These are phyloP conservation scores for Bothrops jararaca DNA, from an alignment of 2,113 vertebrate species.

Conservation along the genomic window DNA sequence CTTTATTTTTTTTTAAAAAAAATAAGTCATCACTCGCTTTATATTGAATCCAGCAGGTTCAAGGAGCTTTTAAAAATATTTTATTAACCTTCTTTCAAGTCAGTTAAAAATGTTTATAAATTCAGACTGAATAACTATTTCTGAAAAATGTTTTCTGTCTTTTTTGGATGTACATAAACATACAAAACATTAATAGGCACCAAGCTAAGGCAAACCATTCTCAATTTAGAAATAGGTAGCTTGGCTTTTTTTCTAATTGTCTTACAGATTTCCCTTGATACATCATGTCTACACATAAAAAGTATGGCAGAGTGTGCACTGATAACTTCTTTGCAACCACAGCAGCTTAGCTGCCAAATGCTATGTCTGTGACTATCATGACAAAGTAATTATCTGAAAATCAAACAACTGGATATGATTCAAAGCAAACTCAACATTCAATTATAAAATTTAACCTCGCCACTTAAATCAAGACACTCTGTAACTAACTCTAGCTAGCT, in stretches of 20 bases:
- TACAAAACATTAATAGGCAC: not conserved
- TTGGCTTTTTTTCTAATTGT: slow-evolving; percentile 61
- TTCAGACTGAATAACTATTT: slow-evolving; percentile 31
- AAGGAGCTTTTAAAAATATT: slow-evolving; percentile 47
- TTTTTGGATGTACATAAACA: slow-evolving; percentile 19
- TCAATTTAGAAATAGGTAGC: slow-evolving; percentile 55
- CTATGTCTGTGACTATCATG: slow-evolving; percentile 49
- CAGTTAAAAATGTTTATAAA: slow-evolving; percentile 40
- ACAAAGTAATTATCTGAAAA: slow-evolving; percentile 61
- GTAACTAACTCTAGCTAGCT: slow-evolving; percentile 44
- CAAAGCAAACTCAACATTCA: slow-evolving; percentile 65
- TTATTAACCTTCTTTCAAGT: slow-evolving; percentile 51
- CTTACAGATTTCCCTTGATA: slow-evolving; percentile 49
- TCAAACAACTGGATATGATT: slow-evolving; percentile 63
- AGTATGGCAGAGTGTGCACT: slow-evolving; percentile 41
- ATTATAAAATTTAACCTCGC: slow-evolving; percentile 60
- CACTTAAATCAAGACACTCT: slow-evolving; percentile 61
- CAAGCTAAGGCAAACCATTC: slow-evolving; percentile 9
- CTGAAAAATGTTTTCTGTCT: slow-evolving; percentile 13
- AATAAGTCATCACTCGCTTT: slow-evolving; percentile 29
- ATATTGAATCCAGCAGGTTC: slow-evolving; percentile 53
- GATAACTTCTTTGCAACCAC: slow-evolving; percentile 40
- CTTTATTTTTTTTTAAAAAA: slow-evolving; percentile 16
- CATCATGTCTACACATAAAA: slow-evolving; percentile 45
- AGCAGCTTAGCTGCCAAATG: slow-evolving; percentile 55